Base-by-base conservation (phyloP, 2,888 invertebrate genomes). In the Hypena proboscidalis region DNA sequence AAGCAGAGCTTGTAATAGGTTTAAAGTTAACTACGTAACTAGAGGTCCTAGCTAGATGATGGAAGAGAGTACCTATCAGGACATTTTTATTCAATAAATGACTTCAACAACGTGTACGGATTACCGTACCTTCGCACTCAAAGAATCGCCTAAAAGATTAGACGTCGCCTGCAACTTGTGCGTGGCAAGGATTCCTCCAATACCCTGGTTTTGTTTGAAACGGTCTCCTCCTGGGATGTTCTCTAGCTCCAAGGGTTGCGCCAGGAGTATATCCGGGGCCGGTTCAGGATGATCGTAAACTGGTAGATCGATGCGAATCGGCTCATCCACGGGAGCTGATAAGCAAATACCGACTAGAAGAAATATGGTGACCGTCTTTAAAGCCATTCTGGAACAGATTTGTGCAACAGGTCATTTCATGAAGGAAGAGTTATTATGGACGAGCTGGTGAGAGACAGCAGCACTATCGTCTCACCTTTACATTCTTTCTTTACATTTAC, bases 291-390 rank as follows among this genome's bases (percentile, higher is more conserved):
- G 70, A 45, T 87, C 75, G 59, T 85, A 89, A 0, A 90, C 88
- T 1, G 89, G 90, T 22, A 90, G 56, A 31, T 90, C 90, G 1
- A 90, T 76, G 1, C 77, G 74, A 5, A 90, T 61, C 0, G 89
- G 89, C 4, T 77, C 80, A 39, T 89, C 88, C 1, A 63, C 58
- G 8, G 92, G 90, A 1, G 78, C 80, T 11, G 81, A 61, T 13
- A 69, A 42, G 48, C 77, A 69, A 4, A 65, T 68, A 1, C 54
- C 62, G 19, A 68, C 27, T 15, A 68, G 39, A 4, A 74, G 26
- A 5, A 77, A 5, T 1, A 74, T n/a, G 3, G 78, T 2, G 3
- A 66, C 13, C 4, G 53, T 22, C 21, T 11, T 44, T 19, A 22
- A 40, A 7, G 34, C 13, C 86, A 86, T 88, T 58, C 84, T 86